Evolutionary conservation across 2,888 invertebrate genomes (phyloP), one percentile per base, ranked within the genome.

Genomic region (Marronus borbonicus): DNA sequence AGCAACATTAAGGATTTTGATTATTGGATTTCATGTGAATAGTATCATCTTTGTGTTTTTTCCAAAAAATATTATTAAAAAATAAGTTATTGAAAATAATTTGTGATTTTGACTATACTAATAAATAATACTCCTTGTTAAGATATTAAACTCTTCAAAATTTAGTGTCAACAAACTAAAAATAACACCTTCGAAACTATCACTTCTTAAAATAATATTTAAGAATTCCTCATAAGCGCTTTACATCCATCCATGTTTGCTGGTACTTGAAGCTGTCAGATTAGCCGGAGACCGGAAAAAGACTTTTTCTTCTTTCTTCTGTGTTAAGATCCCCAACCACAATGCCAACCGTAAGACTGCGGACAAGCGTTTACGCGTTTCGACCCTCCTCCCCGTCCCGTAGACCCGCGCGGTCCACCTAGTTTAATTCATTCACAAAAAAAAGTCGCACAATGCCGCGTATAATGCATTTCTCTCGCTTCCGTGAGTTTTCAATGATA

Each of bases 261-360:
- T 80, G 76, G 81, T 80, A 81, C 81, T 81, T 80, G 81, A 80
- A 80, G 52, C 79, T 81, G 81, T 81, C 81, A 76, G 81, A 81
- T 81, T 81, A 81, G 62, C 52, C 75, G 75, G 75, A 72, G 79
- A 79, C 80, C 80, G 80, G 80, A 80, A 81, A 80, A 76, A 78
- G 80, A 78, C 77, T 81, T 81, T 81, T 52, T 66, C 66, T 74
- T 81, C 78, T 78, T 58, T 66, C 68, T 76, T 81, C 77, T 80
- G 79, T 75, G 70, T 78, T 70, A 62, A 79, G 78, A 76, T 65
- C 74, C 79, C 79, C 80, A 75, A 60, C 12, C 36, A 75, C 64
- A 72, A 80, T 58, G 20, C 50, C 58, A 68, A 17, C 24, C 20
- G 55, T 55, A 17, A 64, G 76, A 76, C 68, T 65, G 76, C 65